Evolutionary conservation across 2,888 invertebrate species (phyloP).

Genomic region (Trichogramma dendrolimi): DNA sequence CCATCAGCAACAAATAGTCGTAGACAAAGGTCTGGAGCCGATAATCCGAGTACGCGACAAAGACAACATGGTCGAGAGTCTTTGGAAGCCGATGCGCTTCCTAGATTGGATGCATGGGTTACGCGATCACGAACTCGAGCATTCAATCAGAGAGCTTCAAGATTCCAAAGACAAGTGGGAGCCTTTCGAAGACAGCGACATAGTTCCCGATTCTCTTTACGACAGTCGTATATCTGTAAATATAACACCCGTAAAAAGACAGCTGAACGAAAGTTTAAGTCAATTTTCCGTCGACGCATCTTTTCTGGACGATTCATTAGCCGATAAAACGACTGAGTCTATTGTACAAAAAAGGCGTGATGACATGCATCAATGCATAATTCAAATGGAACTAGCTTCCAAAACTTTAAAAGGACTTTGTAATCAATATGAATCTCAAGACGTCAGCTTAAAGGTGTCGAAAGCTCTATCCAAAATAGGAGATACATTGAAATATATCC

Average conservation of each 20-base stretch:
- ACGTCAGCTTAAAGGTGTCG: slow-evolving; percentile 36
- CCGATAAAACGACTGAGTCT: slow-evolving; percentile 33
- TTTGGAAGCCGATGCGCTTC: slow-evolving; percentile 46
- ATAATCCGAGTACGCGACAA: slow-evolving; percentile 46
- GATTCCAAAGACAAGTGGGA: slow-evolving; percentile 43
- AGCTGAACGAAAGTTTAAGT: slow-evolving; percentile 47
- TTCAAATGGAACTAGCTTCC: slow-evolving; percentile 45
- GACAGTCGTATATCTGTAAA: slow-evolving; percentile 47
- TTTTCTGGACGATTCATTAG: slow-evolving; percentile 34
- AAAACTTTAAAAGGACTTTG: slow-evolving; percentile 43
- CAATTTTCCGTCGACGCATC: slow-evolving; percentile 47
- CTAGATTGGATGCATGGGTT: slow-evolving; percentile 46
- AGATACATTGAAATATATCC: not conserved
- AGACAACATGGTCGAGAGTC: slow-evolving; percentile 39
- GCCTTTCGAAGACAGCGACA: slow-evolving; percentile 40
- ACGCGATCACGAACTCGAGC: slow-evolving; percentile 46
- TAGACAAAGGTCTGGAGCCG: slow-evolving; percentile 41
- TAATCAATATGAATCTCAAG: slow-evolving; percentile 35
- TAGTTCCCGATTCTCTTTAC: slow-evolving; percentile 38
- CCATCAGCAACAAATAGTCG: slow-evolving; percentile 45
- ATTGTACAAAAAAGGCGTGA: slow-evolving; percentile 35
- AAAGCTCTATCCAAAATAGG: slow-evolving; percentile 36
- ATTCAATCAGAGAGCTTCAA: slow-evolving; percentile 44
- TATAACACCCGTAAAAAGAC: slow-evolving; percentile 45
- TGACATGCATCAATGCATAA: slow-evolving; percentile 42